These are phyloP conservation scores for Rattus norvegicus DNA, from an alignment of 2,113 vertebrate species.

Conservation along the genomic window DNA sequence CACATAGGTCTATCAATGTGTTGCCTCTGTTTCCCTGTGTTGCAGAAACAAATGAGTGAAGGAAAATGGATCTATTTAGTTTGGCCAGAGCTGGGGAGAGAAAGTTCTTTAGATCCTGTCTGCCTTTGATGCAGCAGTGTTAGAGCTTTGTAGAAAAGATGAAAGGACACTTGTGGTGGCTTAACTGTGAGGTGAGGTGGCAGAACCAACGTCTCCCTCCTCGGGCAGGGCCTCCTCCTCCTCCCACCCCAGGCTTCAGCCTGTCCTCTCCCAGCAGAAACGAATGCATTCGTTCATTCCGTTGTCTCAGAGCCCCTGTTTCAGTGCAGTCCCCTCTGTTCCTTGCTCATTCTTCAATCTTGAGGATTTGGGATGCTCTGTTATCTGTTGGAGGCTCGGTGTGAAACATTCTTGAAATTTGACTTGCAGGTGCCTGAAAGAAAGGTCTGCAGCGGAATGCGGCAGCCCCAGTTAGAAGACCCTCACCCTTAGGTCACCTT, in stretches of 20 bases:
- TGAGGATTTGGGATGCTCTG: neutral
- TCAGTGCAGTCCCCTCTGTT: too few species aligned
- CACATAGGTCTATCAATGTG: too few species aligned
- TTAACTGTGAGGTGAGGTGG: neutral
- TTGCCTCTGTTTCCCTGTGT: neutral
- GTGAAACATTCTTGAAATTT: neutral
- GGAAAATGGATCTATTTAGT: neutral
- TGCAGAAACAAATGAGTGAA: neutral
- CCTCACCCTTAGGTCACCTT: neutral
- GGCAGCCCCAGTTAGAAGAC: neutral
- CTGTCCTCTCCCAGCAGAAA: neutral
- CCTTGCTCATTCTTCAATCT: neutral
- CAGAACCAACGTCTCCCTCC: neutral
- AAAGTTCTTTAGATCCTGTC: neutral
- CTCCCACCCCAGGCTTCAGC: neutral
- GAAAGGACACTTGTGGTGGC: neutral
- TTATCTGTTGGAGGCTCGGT: neutral
- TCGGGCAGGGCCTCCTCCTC: too few species aligned
- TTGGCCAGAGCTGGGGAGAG: neutral
- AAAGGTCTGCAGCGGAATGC: neutral
- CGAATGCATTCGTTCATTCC: neutral
- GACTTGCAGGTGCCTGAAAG: neutral
- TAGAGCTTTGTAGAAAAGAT: neutral
- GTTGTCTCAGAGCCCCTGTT: neutral
- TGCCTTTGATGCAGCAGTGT: neutral